Evolutionary conservation across 1,140 invertebrate genomes (phyloP).

Genomic region (Sitobion miscanthi): DNA sequence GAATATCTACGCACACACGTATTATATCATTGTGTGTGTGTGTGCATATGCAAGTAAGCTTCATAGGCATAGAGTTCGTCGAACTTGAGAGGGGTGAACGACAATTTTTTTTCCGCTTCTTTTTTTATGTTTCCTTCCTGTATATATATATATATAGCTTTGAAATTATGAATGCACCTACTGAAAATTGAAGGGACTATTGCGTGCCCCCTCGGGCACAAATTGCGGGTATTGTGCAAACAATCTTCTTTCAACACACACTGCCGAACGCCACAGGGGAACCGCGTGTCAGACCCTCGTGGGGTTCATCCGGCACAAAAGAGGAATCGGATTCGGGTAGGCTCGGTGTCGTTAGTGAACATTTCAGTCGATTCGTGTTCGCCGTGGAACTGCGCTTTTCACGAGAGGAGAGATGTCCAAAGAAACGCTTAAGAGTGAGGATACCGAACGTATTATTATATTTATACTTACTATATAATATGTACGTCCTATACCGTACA

Average conservation of each 20-base stretch:
- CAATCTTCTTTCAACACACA: constrained; percentile 27
- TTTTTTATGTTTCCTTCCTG: neutral
- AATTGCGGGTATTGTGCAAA: neutral
- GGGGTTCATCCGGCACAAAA: neutral
- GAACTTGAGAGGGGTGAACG: constrained; percentile 4
- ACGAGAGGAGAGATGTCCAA: neutral
- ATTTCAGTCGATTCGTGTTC: neutral
- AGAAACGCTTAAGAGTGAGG: neutral
- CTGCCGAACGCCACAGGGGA: neutral
- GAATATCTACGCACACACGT: neutral
- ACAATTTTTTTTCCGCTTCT: neutral
- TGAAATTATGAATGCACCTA: neutral
- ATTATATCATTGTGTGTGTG: too few relatives aligned
- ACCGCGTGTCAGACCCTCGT: neutral
- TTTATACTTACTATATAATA: neutral
- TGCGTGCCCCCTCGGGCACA: neutral
- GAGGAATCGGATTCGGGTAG: neutral
- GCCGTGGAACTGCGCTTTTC: neutral
- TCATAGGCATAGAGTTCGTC: neutral
- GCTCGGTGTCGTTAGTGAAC: neutral
- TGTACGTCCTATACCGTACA: neutral
- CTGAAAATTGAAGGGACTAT: neutral
- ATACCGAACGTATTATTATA: neutral
- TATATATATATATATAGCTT: neutral
- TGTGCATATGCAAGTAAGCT: neutral